Conservation (phyloP, 2,888 invertebrate species). For the Rutpela maculata region DNA sequence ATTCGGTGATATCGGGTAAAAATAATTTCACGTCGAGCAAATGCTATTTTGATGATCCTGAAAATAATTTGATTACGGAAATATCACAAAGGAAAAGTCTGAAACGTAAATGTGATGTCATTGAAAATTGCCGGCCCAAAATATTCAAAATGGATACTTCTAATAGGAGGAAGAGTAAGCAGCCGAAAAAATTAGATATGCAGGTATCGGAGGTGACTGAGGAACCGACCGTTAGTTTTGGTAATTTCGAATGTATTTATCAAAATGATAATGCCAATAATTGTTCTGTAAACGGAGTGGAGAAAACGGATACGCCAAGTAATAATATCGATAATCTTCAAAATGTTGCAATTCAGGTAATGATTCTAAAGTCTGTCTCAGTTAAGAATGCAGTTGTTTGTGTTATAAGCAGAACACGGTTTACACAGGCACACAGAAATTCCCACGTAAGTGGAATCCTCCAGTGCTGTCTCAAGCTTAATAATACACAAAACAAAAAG, state of each 20-base stretch:
- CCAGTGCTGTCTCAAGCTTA: no score
- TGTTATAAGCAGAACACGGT: no score
- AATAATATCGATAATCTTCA: conserved; percentile 12
- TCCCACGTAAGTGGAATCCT: no score
- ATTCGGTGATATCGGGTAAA: conserved; percentile 50
- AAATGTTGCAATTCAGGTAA: conserved; percentile 7
- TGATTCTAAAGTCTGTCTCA: no score
- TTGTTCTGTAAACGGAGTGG: neutral
- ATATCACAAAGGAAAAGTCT: conserved; percentile 67
- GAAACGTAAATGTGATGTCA: conserved; percentile 65
- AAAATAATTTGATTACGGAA: conserved; percentile 68
- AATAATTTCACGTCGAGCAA: conserved; percentile 48
- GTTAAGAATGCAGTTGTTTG: no score
- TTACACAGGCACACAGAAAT: no score
- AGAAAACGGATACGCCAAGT: conserved; percentile 15
- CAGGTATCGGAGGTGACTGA: conserved; percentile 17
- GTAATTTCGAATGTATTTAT: neutral
- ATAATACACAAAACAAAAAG: no score
- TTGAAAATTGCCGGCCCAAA: conserved; percentile 62
- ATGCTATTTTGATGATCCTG: conserved; percentile 65
- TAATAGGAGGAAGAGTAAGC: conserved; percentile 71
- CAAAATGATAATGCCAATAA: conserved; percentile 20
- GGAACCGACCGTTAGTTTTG: conserved; percentile 5
- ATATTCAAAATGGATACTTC: conserved; percentile 66
- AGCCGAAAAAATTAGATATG: conserved; percentile 69